A percentile compares a stretch with the other conserved stretches of the same genome.
Conservation (phyloP, 1,140 invertebrate genomes). For the Temnothorax longispinosus region DNA sequence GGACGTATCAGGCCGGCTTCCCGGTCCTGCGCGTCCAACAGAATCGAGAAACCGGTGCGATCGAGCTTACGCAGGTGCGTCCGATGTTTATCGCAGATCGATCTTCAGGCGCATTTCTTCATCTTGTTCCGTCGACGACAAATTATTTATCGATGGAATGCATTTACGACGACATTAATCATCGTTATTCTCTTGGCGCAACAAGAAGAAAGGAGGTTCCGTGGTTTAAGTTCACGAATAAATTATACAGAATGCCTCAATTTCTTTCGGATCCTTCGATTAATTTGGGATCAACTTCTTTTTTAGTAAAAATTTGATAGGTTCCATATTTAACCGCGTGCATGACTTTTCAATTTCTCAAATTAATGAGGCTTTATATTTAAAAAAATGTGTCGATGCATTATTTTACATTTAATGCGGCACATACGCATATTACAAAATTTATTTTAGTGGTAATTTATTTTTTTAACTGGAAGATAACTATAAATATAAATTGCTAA, state of each 20-base stretch:
- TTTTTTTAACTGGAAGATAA: neutral
- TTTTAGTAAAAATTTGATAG: neutral
- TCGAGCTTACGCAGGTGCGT: conserved; percentile 77
- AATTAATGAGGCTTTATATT: neutral
- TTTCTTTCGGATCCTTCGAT: conserved; percentile 1
- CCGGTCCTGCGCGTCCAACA: conserved; percentile 85
- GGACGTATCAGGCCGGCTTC: conserved; percentile 87
- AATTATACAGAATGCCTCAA: conserved; percentile 28
- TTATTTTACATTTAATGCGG: neutral
- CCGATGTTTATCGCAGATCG: conserved; percentile 37
- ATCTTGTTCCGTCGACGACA: conserved; percentile 45
- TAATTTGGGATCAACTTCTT: conserved; percentile 4
- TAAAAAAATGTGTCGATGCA: neutral
- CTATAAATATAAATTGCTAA: neutral
- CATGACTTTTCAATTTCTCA: neutral
- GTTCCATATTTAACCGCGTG: neutral
- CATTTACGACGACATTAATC: conserved; percentile 40
- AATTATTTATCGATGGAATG: conserved; percentile 44
- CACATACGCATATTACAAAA: neutral
- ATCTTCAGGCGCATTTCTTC: conserved; percentile 35
- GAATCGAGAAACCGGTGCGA: conserved; percentile 70
- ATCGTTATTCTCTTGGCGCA: conserved; percentile 17
- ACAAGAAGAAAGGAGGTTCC: conserved; percentile 5
- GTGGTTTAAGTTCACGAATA: conserved; percentile 9
- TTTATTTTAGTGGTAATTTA: neutral